phyloP scores from a whole-genome alignment of 2,113 vertebrate genomes.

The Regulus satrapa region DNA sequence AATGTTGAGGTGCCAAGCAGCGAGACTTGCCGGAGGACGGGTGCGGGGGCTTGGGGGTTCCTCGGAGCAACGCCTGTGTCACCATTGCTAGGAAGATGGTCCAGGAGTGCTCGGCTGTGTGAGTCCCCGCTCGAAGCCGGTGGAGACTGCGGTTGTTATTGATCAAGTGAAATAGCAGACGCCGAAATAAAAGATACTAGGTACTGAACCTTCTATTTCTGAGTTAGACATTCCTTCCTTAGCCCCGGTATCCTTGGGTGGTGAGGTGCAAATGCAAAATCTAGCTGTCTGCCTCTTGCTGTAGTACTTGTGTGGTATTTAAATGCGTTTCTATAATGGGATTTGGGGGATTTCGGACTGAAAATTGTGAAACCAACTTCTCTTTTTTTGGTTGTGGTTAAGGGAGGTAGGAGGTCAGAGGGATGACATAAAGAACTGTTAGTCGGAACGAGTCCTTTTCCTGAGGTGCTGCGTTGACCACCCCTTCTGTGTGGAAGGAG shows the following conservation, averaged over 20 bases:
- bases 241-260: not conserved
- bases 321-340: not conserved
- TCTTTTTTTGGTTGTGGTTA: not conserved
- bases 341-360: conserved; percentile 18
- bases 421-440: not conserved
- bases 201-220: conserved; percentile 55
- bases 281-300: not conserved
- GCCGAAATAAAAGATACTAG: conserved; percentile 70
- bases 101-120: conserved; percentile 70
- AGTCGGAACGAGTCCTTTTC: not conserved
- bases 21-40: conserved; percentile 44
- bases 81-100: conserved; percentile 68
- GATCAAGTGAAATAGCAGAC: conserved; percentile 76
- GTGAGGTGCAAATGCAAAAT: not conserved
- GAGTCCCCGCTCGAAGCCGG: conserved; percentile 64
- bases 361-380: conserved; percentile 62
- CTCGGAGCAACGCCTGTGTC: conserved; percentile 63
- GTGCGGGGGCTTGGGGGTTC: conserved; percentile 36
- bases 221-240: not conserved
- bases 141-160: conserved; percentile 81
- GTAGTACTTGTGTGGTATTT: not conserved
- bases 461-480: not conserved
- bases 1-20: conserved; percentile 68
- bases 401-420: not conserved
- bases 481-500: conserved; percentile 14